phyloP scores from a whole-genome alignment of 2,797 vertebrate genomes.

The Acestrorhynchus altus region DNA sequence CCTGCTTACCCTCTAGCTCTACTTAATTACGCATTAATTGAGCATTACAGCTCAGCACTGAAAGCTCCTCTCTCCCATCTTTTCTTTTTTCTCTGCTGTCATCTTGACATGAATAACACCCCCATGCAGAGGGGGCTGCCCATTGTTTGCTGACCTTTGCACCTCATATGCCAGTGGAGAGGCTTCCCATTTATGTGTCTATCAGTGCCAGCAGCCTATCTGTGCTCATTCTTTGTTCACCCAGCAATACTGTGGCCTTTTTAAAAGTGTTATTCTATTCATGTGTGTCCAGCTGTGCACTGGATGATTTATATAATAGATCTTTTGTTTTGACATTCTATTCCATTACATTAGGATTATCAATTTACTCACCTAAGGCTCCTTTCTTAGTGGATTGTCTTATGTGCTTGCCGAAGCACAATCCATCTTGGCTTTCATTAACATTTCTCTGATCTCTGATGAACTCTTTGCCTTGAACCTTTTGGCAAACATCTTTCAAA shows the following conservation, averaged over 20 bases:
- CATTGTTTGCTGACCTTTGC: conserved; percentile 37
- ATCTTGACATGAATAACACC: conserved; percentile 17
- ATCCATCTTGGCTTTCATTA: background rate
- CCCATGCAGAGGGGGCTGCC: background rate
- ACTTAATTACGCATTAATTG: conserved; percentile 44
- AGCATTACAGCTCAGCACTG: background rate
- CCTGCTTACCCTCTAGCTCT: conserved; percentile 27
- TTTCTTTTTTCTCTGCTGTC: background rate
- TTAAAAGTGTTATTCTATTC: conserved; percentile 38
- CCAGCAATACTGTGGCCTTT: conserved; percentile 14
- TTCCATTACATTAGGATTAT: conserved; percentile 61
- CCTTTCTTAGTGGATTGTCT: conserved; percentile 46
- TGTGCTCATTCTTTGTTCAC: background rate
- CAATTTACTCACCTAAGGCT: conserved; percentile 35
- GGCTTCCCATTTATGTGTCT: conserved; percentile 23
- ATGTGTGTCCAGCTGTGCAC: conserved; percentile 34
- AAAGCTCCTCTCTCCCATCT: background rate
- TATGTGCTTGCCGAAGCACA: background rate
- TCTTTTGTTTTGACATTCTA: conserved; percentile 59
- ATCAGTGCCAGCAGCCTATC: conserved; percentile 5
- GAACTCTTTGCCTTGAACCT: background rate
- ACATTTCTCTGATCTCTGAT: conserved; percentile 15
- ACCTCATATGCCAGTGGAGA: conserved; percentile 3
- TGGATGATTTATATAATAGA: conserved; percentile 59
- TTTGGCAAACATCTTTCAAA: background rate